Base-by-base conservation (phyloP, 2,113 vertebrate genomes). In the Anser cygnoides region DNA sequence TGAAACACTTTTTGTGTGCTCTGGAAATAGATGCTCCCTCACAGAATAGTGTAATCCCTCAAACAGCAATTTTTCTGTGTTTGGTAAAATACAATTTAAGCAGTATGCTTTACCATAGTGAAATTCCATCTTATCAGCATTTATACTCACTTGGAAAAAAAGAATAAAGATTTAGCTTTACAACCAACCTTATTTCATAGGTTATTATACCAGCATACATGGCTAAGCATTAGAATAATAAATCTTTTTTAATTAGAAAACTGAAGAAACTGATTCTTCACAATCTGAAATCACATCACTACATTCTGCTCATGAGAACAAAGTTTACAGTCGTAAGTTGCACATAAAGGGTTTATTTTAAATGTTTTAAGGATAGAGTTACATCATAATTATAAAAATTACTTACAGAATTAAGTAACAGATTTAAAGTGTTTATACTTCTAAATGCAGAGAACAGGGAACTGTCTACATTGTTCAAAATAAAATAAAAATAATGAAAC, bases 341-440 rank as follows among this genome's bases (percentile, higher is more conserved):
- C 98, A 99, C 98, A 98, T 98, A 98, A 99, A 98, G 98, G 98
- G 97, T 98, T 99, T 98, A 98, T 98, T 98, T 98, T 98, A 98
- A 98, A 98, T 98, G 98, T 98, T 98, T 98, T 98, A 98, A 98
- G 98, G 98, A 98, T 98, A 98, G 98, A 98, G 98, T 98, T 98
- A 99, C 98, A 98, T 98, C 98, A 98, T 98, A 98, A 98, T 98
- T 98, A 98, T 98, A 99, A 99, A 99, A 99, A 98, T 98, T 98
- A 99, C 98, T 98, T 98, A 98, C 98, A 99, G 98, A 98, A 98
- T 98, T 98, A 97, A 97, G 97, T 97, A 98, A 99, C 98, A 98
- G 98, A 97, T 98, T 98, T 98, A 97, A 98, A 98, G 98, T 98
- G 98, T 98, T 98, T 98, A 98, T 98, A 98, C 97, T 98, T 98